phyloP scores from a whole-genome alignment of 1,140 invertebrate genomes.

The Zaprionus nigranus region DNA sequence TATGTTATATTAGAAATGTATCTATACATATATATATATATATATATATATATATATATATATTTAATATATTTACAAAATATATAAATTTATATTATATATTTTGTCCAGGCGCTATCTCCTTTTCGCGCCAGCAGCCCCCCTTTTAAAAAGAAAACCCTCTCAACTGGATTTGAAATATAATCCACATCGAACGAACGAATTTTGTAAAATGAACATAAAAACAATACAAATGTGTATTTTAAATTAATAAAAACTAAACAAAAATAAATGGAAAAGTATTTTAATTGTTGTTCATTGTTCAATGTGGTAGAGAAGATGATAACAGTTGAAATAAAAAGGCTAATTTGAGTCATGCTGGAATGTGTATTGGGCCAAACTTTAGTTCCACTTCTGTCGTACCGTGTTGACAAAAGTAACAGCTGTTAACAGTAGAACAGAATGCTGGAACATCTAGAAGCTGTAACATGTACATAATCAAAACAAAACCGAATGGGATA shows the following conservation, averaged over 20 bases:
- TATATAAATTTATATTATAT: slow-evolving; percentile 12
- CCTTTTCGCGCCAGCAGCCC: slow-evolving; percentile 1
- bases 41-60: slow-evolving; percentile 11
- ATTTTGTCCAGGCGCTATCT: background rate
- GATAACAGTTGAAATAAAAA: too few species aligned
- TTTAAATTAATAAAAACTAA: slow-evolving; percentile 4
- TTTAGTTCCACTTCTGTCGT: too few species aligned
- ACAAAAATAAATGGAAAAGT: background rate
- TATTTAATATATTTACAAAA: slow-evolving; percentile 5
- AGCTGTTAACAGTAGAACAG: too few species aligned
- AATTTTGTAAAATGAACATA: slow-evolving; percentile 12
- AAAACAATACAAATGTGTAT: slow-evolving; percentile 1
- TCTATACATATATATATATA: slow-evolving; percentile 1
- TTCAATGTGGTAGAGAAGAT: too few species aligned
- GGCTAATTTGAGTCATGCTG: too few species aligned
- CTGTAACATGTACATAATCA: too few species aligned
- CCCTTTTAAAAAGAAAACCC: background rate
- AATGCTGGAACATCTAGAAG: too few species aligned
- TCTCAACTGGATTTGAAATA: background rate
- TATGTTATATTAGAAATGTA: slow-evolving; percentile 4
- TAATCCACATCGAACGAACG: slow-evolving; percentile 4
- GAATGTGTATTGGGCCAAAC: too few species aligned
- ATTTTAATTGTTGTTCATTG: background rate
- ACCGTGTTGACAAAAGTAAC: too few species aligned
- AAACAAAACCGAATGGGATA: too few species aligned